Base-by-base conservation (phyloP, 2,888 invertebrate genomes). In the Phaonia tiefii region DNA sequence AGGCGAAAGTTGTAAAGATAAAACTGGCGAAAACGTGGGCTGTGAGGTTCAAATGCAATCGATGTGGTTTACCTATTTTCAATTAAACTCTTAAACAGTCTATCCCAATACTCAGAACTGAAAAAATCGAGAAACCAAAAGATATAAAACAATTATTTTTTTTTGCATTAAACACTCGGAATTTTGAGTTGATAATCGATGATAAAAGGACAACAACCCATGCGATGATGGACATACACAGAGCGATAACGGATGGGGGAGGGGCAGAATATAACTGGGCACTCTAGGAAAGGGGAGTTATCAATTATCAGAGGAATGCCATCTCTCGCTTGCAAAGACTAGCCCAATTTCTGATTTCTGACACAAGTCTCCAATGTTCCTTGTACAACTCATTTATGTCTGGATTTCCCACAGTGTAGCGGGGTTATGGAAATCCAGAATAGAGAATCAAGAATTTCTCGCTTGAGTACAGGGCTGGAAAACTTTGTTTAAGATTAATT, bases 51-150 rank as follows among this genome's bases (percentile, higher is more conserved):
- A 56, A 63, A 76, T 76, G 70, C 65, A 65, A 54, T 69, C 73
- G 31, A 60, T 78, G 58, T 56, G 66, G 70, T 79, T 90, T 91
- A 90, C 91, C 90, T 91, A 91, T 90, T 90, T 89, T 91, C 90
- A 88, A 89, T 89, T 88, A 91, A 90, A 90, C 89, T 91, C 89
- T 90, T 91, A 89, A 91, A 89, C 90, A 91, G 90, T 90, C 89
- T 91, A 90, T 91, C 91, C 91, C 91, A 91, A 90, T 91, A 91
- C 87, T 91, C 91, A 87, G 90, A 90, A 91, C 91, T 91, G 90
- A 89, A 90, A 90, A 88, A 88, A 89, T 87, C 79, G 66, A 83
- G 76, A 83, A 84, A 77, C 75, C 80, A 76, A 78, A 77, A 81
- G 17, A 71, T 25, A 74, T 74, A 82, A 82, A 77, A 72, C 58